phyloP scores from a whole-genome alignment of 2,888 invertebrate genomes.

The Brachyopa scutellaris region DNA sequence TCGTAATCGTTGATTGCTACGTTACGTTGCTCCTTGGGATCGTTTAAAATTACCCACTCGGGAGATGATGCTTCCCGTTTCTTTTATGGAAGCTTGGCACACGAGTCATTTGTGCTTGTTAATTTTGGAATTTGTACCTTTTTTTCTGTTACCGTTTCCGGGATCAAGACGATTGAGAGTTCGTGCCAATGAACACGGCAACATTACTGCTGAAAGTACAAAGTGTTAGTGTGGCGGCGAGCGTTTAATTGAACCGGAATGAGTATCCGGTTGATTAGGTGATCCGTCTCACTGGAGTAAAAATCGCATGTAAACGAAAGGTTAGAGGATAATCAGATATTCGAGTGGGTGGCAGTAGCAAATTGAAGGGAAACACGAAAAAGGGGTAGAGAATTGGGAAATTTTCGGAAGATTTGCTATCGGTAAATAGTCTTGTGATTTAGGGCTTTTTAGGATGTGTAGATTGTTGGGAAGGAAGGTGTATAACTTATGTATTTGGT shows the following conservation, averaged over 20 bases:
- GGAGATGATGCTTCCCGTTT: slow-evolving; percentile 6
- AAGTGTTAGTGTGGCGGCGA: slow-evolving; percentile 22
- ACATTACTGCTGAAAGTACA: neutral
- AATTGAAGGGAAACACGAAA: no score
- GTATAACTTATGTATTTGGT: no score
- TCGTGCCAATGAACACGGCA: slow-evolving; percentile 25
- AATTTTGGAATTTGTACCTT: slow-evolving; percentile 28
- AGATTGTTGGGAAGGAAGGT: no score
- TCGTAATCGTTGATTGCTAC: slow-evolving; percentile 22
- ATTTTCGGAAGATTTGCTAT: no score
- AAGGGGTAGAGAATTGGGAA: no score
- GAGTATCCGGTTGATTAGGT: slow-evolving; percentile 64
- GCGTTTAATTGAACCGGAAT: slow-evolving; percentile 56
- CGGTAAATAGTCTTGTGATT: no score
- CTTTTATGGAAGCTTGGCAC: slow-evolving; percentile 1
- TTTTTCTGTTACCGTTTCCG: neutral
- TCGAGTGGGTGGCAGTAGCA: no score
- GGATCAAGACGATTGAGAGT: slow-evolving; percentile 27
- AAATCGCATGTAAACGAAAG: slow-evolving; percentile 31
- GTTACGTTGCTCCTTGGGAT: slow-evolving; percentile 19
- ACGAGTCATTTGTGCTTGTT: slow-evolving; percentile 26
- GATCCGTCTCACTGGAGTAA: slow-evolving; percentile 44
- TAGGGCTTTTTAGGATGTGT: no score
- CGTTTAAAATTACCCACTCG: slow-evolving; percentile 33
- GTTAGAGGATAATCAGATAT: neutral